Evolutionary conservation across 2,113 vertebrate species (phyloP), one percentile per base, ranked within the genome.

Genomic region (Rhagologus leucostigma): DNA sequence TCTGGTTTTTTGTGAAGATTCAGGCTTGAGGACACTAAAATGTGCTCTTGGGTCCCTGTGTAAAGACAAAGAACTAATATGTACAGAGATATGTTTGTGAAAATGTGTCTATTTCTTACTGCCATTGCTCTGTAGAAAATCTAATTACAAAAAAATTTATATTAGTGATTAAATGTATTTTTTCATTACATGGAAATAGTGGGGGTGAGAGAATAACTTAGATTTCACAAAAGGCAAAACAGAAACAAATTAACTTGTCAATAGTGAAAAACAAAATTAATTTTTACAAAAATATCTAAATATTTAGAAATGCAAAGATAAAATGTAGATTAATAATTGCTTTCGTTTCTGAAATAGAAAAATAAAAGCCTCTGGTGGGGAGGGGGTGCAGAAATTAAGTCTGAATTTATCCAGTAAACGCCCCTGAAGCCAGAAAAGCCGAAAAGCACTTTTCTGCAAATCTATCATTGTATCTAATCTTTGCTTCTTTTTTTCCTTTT

Each of bases 401-500:
- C 29, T 70, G 35, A 62, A 63, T 77, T 77, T 81, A 64, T 81
- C 29, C 32, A 59, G 20, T 86, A 89, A 64, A 73, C 64, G 35
- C 10, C 71, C 3, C 57, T 27, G 44, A 56, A 82, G 39, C 33
- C 13, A 33, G 23, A 41, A 77, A 71, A 76, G 22, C 24, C 35
- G 32, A 77, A 89, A 84, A 35, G 10, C 4, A 8, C 6, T 55
- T 56, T 21, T 77, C 46, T 46, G 33, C 30, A 37, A 24, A 49
- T 64, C 37, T 84, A 32, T 81, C 47, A 16, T 42, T 53, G 3
- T 93, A 27, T 44, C 32, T 86, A 32, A 89, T 62, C 14, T 88
- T 88, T 47, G 21, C 21, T 68, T 95, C 20, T 96, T 8, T 94
- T 96, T 57, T 85, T 95, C 53, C 20, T n/a, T 96, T 96, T 84